Percentiles rank a stretch among this genome's conserved stretches.
Conservation (phyloP, 1,140 invertebrate species). For the Melipona quadrifasciata region DNA sequence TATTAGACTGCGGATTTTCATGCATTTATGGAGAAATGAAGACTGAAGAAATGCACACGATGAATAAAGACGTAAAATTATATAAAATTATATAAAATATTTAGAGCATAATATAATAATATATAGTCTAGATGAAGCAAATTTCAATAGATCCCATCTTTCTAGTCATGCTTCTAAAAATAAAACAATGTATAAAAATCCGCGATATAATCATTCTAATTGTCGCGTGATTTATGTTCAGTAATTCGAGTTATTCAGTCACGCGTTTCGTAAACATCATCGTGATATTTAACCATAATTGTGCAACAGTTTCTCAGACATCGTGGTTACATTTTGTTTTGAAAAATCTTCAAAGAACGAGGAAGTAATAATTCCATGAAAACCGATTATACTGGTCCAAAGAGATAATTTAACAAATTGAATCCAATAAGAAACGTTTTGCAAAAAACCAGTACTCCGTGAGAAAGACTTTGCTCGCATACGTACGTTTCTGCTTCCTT, state of each 20-base stretch:
- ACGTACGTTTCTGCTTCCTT: neutral
- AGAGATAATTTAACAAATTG: neutral
- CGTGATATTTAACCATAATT: too few relatives aligned
- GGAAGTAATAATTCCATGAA: slow-evolving; percentile 19
- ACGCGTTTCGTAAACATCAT: too few relatives aligned
- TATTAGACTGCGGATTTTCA: too few relatives aligned
- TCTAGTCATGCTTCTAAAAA: too few relatives aligned
- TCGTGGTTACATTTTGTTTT: neutral
- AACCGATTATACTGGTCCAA: slow-evolving; percentile 17
- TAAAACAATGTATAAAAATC: too few relatives aligned
- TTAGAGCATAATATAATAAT: too few relatives aligned
- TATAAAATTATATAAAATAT: too few relatives aligned
- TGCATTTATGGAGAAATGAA: too few relatives aligned
- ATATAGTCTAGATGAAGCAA: too few relatives aligned
- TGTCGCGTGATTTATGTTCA: neutral
- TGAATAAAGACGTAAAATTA: too few relatives aligned
- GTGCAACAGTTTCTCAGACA: neutral
- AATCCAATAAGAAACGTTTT: neutral
- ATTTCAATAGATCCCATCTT: too few relatives aligned
- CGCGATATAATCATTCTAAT: neutral
- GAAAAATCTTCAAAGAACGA: slow-evolving; percentile 20
- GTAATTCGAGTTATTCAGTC: neutral
- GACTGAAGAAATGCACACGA: too few relatives aligned
- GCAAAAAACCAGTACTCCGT: neutral
- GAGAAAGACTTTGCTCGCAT: slow-evolving; percentile 13